A percentile compares a stretch with the other conserved stretches of the same genome.
Evolutionary conservation across 2,797 vertebrate genomes (phyloP).

Genomic region (Phataginus tricuspis): DNA sequence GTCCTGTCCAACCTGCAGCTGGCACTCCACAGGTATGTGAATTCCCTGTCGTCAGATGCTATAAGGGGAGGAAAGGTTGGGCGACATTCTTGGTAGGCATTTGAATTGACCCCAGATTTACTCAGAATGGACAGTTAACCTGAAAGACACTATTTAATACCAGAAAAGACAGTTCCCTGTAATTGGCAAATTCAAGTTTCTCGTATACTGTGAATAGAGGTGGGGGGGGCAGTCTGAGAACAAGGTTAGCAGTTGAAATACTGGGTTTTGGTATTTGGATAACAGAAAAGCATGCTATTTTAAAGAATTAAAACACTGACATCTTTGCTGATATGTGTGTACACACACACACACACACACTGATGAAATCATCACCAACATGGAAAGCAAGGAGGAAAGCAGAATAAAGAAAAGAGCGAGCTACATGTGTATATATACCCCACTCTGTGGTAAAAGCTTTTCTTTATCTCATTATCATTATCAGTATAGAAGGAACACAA

Average conservation of each 20-base stretch:
- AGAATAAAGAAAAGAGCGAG: neutral
- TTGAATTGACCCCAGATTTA: neutral
- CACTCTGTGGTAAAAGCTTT: too few relatives aligned
- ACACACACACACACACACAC: neutral
- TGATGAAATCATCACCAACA: neutral
- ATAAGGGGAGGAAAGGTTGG: neutral
- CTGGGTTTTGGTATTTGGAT: neutral
- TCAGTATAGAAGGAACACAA: neutral
- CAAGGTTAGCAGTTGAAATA: neutral
- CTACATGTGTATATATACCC: accelerated
- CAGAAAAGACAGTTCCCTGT: neutral
- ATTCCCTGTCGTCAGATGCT: neutral
- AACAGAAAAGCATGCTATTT: neutral
- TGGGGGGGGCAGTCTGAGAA: too few relatives aligned
- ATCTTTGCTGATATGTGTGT: neutral
- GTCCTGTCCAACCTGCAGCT: accelerated
- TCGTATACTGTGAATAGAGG: too few relatives aligned
- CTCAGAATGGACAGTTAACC: neutral
- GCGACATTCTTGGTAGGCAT: neutral
- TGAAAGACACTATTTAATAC: neutral
- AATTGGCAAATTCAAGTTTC: neutral
- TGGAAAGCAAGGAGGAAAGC: neutral
- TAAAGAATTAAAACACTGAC: neutral
- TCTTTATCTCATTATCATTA: neutral
- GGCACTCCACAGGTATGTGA: accelerated